phyloP scores from a whole-genome alignment of 2,113 vertebrate species.

The Campylorhamphus procurvoides region DNA sequence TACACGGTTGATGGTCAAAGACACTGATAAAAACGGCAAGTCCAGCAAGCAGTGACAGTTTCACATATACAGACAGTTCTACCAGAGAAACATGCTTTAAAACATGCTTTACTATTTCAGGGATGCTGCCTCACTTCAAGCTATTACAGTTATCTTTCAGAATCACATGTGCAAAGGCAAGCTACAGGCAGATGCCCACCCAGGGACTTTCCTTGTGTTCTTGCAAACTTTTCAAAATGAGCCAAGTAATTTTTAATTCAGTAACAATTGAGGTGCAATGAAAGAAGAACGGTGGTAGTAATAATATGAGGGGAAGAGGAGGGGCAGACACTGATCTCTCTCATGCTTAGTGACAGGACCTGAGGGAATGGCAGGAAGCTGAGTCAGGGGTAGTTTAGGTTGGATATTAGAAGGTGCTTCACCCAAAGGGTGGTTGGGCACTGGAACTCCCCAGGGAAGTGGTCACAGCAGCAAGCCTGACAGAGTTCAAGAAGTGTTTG shows the following conservation, averaged over 20 bases:
- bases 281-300: not conserved
- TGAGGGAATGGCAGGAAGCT: not conserved
- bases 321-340: not conserved
- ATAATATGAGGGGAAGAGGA: not conserved
- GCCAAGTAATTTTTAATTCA: not conserved
- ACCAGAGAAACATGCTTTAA: not conserved
- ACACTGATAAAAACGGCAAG: slow-evolving; percentile 1
- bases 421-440: not conserved
- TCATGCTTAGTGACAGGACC: not conserved
- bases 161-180: not conserved
- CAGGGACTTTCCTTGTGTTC: not conserved
- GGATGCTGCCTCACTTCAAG: not conserved
- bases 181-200: not conserved
- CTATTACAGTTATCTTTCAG: not conserved
- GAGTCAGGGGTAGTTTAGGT: not conserved
- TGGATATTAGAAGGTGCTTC: not conserved
- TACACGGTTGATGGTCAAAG: not conserved
- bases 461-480: not conserved
- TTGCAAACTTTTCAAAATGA: not conserved
- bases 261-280: not conserved
- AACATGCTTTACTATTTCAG: not conserved
- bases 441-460: not conserved
- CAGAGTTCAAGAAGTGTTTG: not conserved
- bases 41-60: not conserved
- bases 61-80: not conserved